These are phyloP conservation scores for Calliphora vomitoria DNA, from an alignment of 2,888 invertebrate genomes.

Conservation along the genomic window DNA sequence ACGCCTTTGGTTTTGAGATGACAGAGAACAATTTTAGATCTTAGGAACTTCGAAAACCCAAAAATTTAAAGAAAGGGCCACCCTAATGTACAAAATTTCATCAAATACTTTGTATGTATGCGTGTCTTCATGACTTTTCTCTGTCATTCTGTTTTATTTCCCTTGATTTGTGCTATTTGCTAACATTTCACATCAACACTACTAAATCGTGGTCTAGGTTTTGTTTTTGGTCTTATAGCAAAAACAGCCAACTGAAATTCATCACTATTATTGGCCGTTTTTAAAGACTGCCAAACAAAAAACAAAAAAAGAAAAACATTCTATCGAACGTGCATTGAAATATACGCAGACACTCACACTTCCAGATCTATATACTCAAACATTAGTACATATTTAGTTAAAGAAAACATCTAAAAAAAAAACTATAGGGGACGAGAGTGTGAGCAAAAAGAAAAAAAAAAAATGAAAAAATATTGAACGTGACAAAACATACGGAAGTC, in stretches of 20 bases:
- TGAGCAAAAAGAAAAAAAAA: too few relatives aligned
- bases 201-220: slow-evolving; percentile 36
- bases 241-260: slow-evolving; percentile 37
- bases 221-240: neutral
- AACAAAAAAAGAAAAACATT: neutral
- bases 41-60: too few relatives aligned
- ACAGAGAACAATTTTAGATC: too few relatives aligned
- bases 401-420: neutral
- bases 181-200: slow-evolving; percentile 56
- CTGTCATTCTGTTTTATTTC: slow-evolving; percentile 13
- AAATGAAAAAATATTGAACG: neutral
- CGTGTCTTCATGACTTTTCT: neutral
- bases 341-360: neutral
- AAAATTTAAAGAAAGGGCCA: too few relatives aligned
- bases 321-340: neutral
- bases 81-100: neutral
- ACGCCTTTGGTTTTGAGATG: too few relatives aligned
- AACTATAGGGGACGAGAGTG: neutral
- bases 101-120: neutral
- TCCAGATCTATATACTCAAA: neutral
- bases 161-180: slow-evolving; percentile 50
- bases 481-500: slow-evolving; percentile 49
- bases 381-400: slow-evolving; percentile 1
- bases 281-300: neutral
- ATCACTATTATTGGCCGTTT: slow-evolving; percentile 42